Percentiles rank a stretch among this genome's conserved stretches.
Conservation (phyloP, 2,113 vertebrate genomes). For the Acrocephalus arundinaceus region DNA sequence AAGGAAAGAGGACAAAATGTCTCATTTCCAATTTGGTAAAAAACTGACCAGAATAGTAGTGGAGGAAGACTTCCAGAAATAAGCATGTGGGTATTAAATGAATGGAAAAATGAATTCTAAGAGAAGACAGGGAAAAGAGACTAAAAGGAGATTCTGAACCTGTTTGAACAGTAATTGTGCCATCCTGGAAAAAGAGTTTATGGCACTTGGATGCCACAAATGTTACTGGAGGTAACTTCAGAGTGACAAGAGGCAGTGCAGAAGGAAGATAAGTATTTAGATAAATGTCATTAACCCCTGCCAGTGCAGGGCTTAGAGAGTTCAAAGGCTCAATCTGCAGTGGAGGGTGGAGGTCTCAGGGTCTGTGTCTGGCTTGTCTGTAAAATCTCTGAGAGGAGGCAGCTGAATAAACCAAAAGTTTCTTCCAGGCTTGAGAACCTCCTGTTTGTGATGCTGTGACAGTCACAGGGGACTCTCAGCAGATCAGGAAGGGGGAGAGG, state of each 20-base stretch:
- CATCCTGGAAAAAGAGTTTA: background rate
- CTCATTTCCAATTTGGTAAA: background rate
- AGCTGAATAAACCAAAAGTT: background rate
- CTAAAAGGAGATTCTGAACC: background rate
- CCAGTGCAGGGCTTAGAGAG: background rate
- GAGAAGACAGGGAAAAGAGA: background rate
- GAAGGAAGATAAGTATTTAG: background rate
- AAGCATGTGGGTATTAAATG: background rate
- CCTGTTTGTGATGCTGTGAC: background rate
- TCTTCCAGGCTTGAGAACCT: background rate
- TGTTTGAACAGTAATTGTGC: background rate
- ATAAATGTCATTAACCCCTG: slow-evolving; percentile 41
- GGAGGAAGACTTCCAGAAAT: slow-evolving; percentile 37
- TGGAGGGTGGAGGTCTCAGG: background rate
- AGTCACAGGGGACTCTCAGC: background rate
- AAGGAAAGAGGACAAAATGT: slow-evolving; percentile 40
- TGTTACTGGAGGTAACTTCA: background rate
- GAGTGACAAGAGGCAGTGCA: background rate
- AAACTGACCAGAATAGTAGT: slow-evolving; percentile 15
- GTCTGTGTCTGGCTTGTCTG: background rate
- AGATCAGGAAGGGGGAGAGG: background rate
- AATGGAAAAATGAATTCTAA: background rate
- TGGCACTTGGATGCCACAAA: background rate
- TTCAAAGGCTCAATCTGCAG: background rate
- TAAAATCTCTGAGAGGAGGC: background rate